Percentiles rank a stretch among this genome's conserved stretches.
phyloP scores from a whole-genome alignment of 1,140 invertebrate species.

The Euschistus heros region DNA sequence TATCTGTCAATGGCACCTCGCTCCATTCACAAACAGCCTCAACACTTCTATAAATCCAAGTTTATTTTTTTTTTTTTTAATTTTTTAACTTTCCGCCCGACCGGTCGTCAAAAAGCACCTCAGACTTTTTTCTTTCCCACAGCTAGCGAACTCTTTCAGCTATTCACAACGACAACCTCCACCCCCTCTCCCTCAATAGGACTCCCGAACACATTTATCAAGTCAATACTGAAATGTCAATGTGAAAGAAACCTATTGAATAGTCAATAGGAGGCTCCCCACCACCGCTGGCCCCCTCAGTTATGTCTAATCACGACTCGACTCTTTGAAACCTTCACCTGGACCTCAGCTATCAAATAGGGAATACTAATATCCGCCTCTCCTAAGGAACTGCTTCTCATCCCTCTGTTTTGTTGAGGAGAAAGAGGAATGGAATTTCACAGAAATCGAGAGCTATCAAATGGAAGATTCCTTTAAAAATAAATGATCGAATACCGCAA shows the following conservation, averaged over 20 bases:
- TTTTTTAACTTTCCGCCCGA: background rate
- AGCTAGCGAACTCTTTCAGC: conserved; percentile 9
- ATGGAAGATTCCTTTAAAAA: too few species aligned
- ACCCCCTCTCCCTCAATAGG: background rate
- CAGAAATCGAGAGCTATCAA: too few species aligned
- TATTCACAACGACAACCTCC: background rate
- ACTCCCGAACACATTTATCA: conserved; percentile 9
- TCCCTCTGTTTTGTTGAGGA: too few species aligned
- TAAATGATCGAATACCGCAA: too few species aligned
- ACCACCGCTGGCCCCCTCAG: background rate
- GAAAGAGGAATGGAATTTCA: too few species aligned
- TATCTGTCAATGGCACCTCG: conserved; percentile 10
- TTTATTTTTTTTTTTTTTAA: background rate
- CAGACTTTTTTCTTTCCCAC: conserved; percentile 9
- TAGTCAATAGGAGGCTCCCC: background rate
- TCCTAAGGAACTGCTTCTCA: too few species aligned
- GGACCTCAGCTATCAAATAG: too few species aligned
- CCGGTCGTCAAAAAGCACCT: background rate
- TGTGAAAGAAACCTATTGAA: conserved; percentile 11
- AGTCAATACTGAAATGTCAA: conserved; percentile 13
- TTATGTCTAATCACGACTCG: conserved; percentile 10
- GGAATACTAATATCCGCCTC: too few species aligned
- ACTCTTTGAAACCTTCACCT: too few species aligned
- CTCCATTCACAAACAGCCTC: background rate
- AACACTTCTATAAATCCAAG: conserved; percentile 12